These are phyloP conservation scores for Aphelenchoides bicaudatus DNA, from an alignment of 2,888 invertebrate genomes.

Conservation along the genomic window DNA sequence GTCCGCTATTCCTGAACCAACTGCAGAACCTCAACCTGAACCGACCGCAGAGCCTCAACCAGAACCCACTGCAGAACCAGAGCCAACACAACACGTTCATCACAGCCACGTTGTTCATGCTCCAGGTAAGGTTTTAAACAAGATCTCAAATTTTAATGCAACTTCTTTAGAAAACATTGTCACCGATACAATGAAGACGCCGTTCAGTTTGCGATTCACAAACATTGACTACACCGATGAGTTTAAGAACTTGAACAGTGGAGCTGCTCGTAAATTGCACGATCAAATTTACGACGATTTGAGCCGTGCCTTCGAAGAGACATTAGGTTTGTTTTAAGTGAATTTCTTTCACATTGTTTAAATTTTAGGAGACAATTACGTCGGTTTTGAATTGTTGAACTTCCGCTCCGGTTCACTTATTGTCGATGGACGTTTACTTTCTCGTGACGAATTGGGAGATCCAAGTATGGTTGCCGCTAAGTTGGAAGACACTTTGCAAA, in stretches of 20 bases:
- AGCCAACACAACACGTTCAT: slow-evolving; percentile 20
- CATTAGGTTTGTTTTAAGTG: not conserved
- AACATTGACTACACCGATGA: slow-evolving; percentile 38
- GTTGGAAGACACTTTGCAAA: slow-evolving; percentile 35
- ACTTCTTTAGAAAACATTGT: slow-evolving; percentile 7
- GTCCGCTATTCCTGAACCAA: slow-evolving; percentile 30
- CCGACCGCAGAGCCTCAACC: slow-evolving; percentile 22
- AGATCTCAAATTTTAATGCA: not conserved
- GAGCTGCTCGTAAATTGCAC: slow-evolving; percentile 30
- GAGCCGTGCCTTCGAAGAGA: not conserved
- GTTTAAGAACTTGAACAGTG: slow-evolving; percentile 33
- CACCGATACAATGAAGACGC: slow-evolving; percentile 32
- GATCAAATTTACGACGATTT: slow-evolving; percentile 38
- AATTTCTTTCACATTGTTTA: slow-evolving; percentile 22
- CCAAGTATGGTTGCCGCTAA: slow-evolving; percentile 29
- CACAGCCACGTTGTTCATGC: slow-evolving; percentile 17
- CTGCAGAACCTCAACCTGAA: slow-evolving; percentile 27
- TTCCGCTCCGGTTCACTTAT: slow-evolving; percentile 38
- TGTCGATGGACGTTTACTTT: slow-evolving; percentile 38
- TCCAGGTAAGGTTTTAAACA: slow-evolving; percentile 14
- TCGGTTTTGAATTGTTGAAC: slow-evolving; percentile 29
- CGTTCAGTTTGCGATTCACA: slow-evolving; percentile 34
- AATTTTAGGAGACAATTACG: slow-evolving; percentile 32
- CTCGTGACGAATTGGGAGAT: slow-evolving; percentile 32
- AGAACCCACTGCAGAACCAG: slow-evolving; percentile 27